These are phyloP conservation scores for Gymnothorax javanicus DNA, from an alignment of 2,797 vertebrate genomes.

Conservation along the genomic window DNA sequence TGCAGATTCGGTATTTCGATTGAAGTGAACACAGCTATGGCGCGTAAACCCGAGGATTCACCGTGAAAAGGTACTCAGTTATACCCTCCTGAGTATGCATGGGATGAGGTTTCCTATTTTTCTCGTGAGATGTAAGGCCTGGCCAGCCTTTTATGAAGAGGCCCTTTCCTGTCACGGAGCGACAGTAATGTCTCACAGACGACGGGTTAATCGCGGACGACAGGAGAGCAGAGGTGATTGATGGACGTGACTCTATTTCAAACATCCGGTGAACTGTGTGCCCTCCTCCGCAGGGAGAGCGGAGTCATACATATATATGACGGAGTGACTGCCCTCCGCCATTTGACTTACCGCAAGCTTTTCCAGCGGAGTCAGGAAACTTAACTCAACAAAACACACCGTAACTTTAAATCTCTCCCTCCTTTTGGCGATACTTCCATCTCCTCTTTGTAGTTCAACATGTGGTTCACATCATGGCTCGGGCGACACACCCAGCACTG, in stretches of 20 bases:
- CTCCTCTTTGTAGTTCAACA: background rate
- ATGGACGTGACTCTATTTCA: constrained; percentile 14
- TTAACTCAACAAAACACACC: too few relatives aligned
- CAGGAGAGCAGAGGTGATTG: constrained; percentile 10
- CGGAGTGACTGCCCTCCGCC: background rate
- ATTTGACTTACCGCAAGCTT: background rate
- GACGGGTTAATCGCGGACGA: background rate
- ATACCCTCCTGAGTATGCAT: background rate
- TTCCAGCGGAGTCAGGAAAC: too few relatives aligned
- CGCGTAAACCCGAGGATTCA: too few relatives aligned
- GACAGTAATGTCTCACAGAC: constrained; percentile 9
- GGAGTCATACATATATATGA: constrained; percentile 19
- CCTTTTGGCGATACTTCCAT: background rate
- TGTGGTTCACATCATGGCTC: background rate
- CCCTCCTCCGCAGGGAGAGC: background rate
- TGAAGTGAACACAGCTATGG: background rate
- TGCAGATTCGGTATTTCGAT: background rate
- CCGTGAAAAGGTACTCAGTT: background rate
- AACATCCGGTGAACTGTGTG: constrained; percentile 22
- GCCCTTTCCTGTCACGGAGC: background rate
- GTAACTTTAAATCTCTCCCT: background rate
- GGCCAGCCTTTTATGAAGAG: background rate
- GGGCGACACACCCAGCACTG: background rate
- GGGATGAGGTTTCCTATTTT: background rate
- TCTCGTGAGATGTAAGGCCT: background rate